phyloP scores from a whole-genome alignment of 2,113 vertebrate genomes.

The Pipra filicauda region DNA sequence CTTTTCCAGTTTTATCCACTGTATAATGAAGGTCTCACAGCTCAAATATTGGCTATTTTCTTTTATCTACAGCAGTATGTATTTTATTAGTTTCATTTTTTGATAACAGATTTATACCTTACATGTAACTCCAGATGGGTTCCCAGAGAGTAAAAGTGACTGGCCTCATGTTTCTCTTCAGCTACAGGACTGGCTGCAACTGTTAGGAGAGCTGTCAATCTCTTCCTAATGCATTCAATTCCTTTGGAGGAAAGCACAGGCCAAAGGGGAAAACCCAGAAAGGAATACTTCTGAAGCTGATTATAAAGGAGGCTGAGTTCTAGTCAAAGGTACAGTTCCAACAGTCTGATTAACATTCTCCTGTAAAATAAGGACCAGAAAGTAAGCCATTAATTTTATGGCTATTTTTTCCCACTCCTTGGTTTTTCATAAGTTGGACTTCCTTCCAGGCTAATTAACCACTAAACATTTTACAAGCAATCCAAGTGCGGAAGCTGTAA shows the following conservation, averaged over 20 bases:
- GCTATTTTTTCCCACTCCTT: slow-evolving; percentile 51
- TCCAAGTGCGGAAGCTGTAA: slow-evolving; percentile 64
- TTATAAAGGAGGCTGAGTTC: slow-evolving; percentile 9
- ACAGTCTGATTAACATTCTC: slow-evolving; percentile 45
- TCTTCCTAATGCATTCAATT: slow-evolving; percentile 34
- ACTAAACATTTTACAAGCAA: slow-evolving; percentile 75
- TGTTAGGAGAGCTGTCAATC: slow-evolving; percentile 55
- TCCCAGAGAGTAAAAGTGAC: slow-evolving; percentile 4
- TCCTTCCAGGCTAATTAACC: slow-evolving; percentile 79
- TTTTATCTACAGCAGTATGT: not conserved
- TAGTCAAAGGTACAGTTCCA: slow-evolving; percentile 51
- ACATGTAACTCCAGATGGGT: slow-evolving; percentile 8
- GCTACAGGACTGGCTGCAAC: not conserved
- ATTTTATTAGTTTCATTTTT: slow-evolving; percentile 32
- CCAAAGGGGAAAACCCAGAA: slow-evolving; percentile 37
- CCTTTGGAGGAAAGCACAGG: slow-evolving; percentile 19
- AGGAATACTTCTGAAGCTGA: slow-evolving; percentile 34
- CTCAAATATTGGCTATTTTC: not conserved
- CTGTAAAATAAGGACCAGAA: slow-evolving; percentile 55
- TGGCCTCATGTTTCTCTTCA: slow-evolving; percentile 9
- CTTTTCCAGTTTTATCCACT: not conserved
- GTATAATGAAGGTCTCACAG: slow-evolving; percentile 14
- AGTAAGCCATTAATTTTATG: slow-evolving; percentile 68
- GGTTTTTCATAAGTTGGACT: slow-evolving; percentile 64
- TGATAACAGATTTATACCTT: slow-evolving; percentile 17